These are phyloP conservation scores for Dicyrtomina minuta DNA, from an alignment of 2,888 invertebrate species.

Conservation along the genomic window DNA sequence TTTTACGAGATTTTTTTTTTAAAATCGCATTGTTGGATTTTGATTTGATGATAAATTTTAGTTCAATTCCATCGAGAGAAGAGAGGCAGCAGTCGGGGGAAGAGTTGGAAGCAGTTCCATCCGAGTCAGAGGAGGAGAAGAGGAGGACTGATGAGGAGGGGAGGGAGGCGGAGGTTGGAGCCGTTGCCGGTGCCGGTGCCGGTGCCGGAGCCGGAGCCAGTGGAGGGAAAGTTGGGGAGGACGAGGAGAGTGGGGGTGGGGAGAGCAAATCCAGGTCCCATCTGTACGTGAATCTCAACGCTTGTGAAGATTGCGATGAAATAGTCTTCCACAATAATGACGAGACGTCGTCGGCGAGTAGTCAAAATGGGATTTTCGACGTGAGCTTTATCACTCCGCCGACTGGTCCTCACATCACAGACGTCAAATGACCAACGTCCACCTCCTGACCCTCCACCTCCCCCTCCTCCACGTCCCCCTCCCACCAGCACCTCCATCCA, in stretches of 20 bases:
- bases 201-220: background rate
- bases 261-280: constrained; percentile 8
- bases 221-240: background rate
- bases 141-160: background rate
- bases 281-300: constrained; percentile 24
- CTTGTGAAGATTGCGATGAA: constrained; percentile 19
- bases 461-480: background rate
- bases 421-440: constrained; percentile 18
- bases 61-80: constrained; percentile 26
- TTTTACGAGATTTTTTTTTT: too few relatives aligned
- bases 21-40: background rate
- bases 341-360: constrained; percentile 11
- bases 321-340: constrained; percentile 28
- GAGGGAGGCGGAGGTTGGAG: too few relatives aligned
- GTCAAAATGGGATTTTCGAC: constrained; percentile 27
- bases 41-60: background rate
- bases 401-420: constrained; percentile 14
- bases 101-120: constrained; percentile 2
- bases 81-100: background rate
- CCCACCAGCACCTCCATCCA: background rate
- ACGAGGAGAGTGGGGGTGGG: background rate
- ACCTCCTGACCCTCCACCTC: background rate
- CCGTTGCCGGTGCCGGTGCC: background rate
- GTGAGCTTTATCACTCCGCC: too few relatives aligned
- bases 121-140: constrained; percentile 2